phyloP scores from a whole-genome alignment of 2,888 invertebrate genomes.

The Helicoverpa assulta region DNA sequence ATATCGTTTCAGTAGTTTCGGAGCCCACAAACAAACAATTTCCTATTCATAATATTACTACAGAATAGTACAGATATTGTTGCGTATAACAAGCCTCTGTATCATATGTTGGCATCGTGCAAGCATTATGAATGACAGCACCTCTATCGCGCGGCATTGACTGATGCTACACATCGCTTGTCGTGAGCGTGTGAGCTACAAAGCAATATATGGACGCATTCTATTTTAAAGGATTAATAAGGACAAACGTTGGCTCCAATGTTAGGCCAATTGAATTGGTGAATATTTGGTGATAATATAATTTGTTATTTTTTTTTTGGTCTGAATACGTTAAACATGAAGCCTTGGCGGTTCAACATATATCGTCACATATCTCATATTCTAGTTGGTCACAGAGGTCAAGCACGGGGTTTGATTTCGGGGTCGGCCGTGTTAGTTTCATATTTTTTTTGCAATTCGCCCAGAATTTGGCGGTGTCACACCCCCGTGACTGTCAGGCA shows the following conservation, averaged over 20 bases:
- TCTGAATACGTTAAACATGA: too few relatives aligned
- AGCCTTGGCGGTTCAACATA: too few relatives aligned
- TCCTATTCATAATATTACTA: slow-evolving; percentile 22
- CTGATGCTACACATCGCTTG: slow-evolving; percentile 43
- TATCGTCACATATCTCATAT: too few relatives aligned
- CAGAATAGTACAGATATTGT: slow-evolving; percentile 11
- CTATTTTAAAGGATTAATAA: not conserved
- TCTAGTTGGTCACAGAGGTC: too few relatives aligned
- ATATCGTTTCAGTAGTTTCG: too few relatives aligned
- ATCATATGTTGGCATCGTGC: slow-evolving; percentile 47
- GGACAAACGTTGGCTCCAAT: not conserved
- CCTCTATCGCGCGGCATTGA: slow-evolving; percentile 42
- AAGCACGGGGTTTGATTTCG: too few relatives aligned
- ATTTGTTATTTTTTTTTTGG: too few relatives aligned
- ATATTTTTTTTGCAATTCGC: not conserved
- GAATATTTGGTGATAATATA: not conserved
- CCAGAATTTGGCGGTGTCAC: not conserved
- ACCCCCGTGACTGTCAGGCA: not conserved
- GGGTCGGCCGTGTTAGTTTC: too few relatives aligned
- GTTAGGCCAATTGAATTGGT: not conserved
- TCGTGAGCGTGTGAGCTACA: slow-evolving; percentile 48
- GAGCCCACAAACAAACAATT: slow-evolving; percentile 12
- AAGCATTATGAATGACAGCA: slow-evolving; percentile 57
- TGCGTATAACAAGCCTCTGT: slow-evolving; percentile 25
- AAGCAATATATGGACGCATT: not conserved